These are phyloP conservation scores for Babyrousa celebensis DNA, from an alignment of 2,797 vertebrate species.

Conservation along the genomic window DNA sequence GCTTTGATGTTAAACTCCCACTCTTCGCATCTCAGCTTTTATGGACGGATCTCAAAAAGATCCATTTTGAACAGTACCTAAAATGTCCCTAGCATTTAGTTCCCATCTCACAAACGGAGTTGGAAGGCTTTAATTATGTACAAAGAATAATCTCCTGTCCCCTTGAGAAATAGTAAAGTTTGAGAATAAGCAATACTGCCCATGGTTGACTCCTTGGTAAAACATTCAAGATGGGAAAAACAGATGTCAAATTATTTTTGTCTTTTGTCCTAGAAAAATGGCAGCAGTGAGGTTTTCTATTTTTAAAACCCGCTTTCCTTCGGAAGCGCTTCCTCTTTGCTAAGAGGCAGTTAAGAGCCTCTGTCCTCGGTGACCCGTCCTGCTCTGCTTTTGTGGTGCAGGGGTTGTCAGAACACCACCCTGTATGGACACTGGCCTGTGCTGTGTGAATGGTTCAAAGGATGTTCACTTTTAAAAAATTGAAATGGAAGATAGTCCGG, in stretches of 20 bases:
- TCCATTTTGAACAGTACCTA: slow-evolving; percentile 66
- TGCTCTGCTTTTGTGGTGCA: background rate
- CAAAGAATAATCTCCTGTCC: slow-evolving; percentile 76
- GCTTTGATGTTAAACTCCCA: background rate
- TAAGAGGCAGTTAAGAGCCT: background rate
- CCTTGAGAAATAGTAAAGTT: slow-evolving; percentile 62
- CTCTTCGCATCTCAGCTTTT: background rate
- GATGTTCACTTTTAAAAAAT: background rate
- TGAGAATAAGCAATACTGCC: slow-evolving; percentile 55
- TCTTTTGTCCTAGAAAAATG: slow-evolving; percentile 49
- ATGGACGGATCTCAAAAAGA: slow-evolving; percentile 66
- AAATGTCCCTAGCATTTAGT: slow-evolving; percentile 78
- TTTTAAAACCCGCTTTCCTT: slow-evolving; percentile 79
- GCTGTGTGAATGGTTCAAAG: background rate
- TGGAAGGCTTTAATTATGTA: slow-evolving; percentile 87
- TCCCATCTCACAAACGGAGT: slow-evolving; percentile 66
- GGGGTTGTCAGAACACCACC: background rate
- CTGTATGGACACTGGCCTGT: background rate
- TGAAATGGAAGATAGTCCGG: background rate
- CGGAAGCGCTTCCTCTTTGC: slow-evolving; percentile 51
- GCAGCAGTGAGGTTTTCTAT: slow-evolving; percentile 72
- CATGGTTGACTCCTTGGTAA: slow-evolving; percentile 70
- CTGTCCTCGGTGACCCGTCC: slow-evolving; percentile 21
- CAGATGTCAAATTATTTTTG: slow-evolving; percentile 86
- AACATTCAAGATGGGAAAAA: slow-evolving; percentile 81